A percentile compares a stretch with the other conserved stretches of the same genome.
These are phyloP conservation scores for Ctenicera cuprea DNA, from an alignment of 2,888 invertebrate species.

Conservation along the genomic window DNA sequence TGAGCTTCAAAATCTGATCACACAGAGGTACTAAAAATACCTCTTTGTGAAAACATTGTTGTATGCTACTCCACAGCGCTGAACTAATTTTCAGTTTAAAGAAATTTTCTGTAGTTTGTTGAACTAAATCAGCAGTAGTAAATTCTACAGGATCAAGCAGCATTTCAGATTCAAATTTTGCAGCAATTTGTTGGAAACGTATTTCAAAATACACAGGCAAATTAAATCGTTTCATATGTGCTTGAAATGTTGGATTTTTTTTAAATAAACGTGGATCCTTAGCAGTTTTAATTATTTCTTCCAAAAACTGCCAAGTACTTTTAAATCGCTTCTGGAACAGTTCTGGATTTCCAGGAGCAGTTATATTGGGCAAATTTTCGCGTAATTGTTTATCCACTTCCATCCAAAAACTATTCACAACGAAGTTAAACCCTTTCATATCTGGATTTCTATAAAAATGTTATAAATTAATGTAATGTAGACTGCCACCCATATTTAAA, in stretches of 20 bases:
- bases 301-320: constrained; percentile 85
- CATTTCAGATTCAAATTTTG: constrained; percentile 76
- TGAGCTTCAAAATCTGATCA: constrained; percentile 92
- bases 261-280: constrained; percentile 78
- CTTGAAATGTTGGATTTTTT: constrained; percentile 82
- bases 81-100: constrained; percentile 74
- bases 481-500: too few species aligned
- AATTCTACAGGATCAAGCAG: constrained; percentile 61
- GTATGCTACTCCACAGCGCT: constrained; percentile 72
- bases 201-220: constrained; percentile 98
- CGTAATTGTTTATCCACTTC: constrained; percentile 89
- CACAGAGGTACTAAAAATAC: constrained; percentile 87
- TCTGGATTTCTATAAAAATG: constrained; percentile 69
- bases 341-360: constrained; percentile 94
- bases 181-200: constrained; percentile 94
- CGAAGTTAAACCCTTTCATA: constrained; percentile 82
- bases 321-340: constrained; percentile 89
- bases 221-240: constrained; percentile 90
- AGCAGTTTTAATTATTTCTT: constrained; percentile 80
- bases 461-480: constrained; percentile 61
- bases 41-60: constrained; percentile 84
- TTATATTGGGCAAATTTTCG: constrained; percentile 88
- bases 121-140: constrained; percentile 52
- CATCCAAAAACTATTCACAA: constrained; percentile 92
- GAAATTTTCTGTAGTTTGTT: constrained; percentile 63